phyloP scores from a whole-genome alignment of 2,888 invertebrate species.

The Drosophila rubida region DNA sequence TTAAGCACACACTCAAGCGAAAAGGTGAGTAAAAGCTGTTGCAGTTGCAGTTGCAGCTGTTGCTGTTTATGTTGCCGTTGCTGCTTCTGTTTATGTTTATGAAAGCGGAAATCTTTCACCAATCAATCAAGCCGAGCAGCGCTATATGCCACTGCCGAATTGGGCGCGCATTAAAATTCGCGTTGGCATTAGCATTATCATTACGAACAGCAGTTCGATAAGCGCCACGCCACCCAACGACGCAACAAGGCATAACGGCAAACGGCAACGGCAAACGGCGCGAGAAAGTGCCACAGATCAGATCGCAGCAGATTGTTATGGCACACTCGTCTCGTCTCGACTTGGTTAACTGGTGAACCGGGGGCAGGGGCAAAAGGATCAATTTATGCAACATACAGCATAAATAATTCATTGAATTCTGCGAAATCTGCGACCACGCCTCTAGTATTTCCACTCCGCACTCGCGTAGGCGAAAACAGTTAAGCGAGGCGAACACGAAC shows the following conservation, averaged over 20 bases:
- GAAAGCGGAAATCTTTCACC: slow-evolving; percentile 76
- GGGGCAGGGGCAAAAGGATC: too few relatives aligned
- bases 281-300: slow-evolving; percentile 15
- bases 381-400: too few relatives aligned
- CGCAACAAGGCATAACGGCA: slow-evolving; percentile 42
- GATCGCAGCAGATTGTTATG: slow-evolving; percentile 2
- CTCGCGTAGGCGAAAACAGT: background rate
- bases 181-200: slow-evolving; percentile 4
- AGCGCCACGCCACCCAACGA: slow-evolving; percentile 36
- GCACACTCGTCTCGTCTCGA: too few relatives aligned
- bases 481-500: background rate
- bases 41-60: slow-evolving; percentile 34
- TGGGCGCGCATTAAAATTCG: slow-evolving; percentile 1
- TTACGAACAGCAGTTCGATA: slow-evolving; percentile 11
- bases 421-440: too few relatives aligned
- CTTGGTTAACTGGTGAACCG: too few relatives aligned
- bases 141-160: slow-evolving; percentile 31
- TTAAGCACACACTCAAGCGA: slow-evolving; percentile 42
- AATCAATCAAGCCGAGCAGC: slow-evolving; percentile 64
- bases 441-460: too few relatives aligned
- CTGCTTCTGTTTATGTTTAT: slow-evolving; percentile 40
- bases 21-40: slow-evolving; percentile 61
- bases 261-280: background rate
- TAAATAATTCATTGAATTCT: too few relatives aligned
- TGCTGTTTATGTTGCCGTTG: slow-evolving; percentile 21